Percentiles rank a stretch among this genome's conserved stretches.
Evolutionary conservation across 2,888 invertebrate species (phyloP).

Genomic region (Synergus itoensis): DNA sequence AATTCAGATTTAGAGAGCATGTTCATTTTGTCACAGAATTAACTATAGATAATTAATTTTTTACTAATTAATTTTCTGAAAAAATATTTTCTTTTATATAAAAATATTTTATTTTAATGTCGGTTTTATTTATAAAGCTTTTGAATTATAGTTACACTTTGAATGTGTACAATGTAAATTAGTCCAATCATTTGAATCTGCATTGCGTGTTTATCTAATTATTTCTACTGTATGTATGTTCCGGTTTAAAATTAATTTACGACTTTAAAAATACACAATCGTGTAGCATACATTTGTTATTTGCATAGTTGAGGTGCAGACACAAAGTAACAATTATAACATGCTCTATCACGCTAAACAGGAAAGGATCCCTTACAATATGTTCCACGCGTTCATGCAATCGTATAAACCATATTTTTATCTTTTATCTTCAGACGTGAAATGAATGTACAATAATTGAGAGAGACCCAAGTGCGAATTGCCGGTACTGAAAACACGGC

Average conservation of each 20-base stretch:
- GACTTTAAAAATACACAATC: neutral
- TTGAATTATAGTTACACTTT: too few relatives aligned
- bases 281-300: neutral
- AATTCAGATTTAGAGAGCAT: too few relatives aligned
- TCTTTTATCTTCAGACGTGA: constrained; percentile 21
- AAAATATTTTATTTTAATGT: too few relatives aligned
- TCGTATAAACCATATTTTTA: constrained; percentile 35
- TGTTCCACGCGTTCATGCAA: constrained; percentile 15
- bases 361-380: constrained; percentile 17
- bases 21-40: too few relatives aligned
- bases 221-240: neutral
- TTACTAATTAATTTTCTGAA: too few relatives aligned
- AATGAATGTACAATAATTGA: constrained; percentile 37
- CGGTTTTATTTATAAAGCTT: too few relatives aligned
- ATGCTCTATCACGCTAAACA: neutral
- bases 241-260: neutral
- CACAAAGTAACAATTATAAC: constrained; percentile 9
- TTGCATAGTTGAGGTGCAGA: constrained; percentile 20
- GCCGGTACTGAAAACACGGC: too few relatives aligned
- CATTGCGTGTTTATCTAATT: neutral
- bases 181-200: too few relatives aligned
- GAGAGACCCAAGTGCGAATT: too few relatives aligned
- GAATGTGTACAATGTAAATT: too few relatives aligned
- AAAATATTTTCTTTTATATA: too few relatives aligned
- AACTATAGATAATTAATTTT: too few relatives aligned